Conservation (phyloP, 2,797 vertebrate species). For the Pangasius sanitwongsei region DNA sequence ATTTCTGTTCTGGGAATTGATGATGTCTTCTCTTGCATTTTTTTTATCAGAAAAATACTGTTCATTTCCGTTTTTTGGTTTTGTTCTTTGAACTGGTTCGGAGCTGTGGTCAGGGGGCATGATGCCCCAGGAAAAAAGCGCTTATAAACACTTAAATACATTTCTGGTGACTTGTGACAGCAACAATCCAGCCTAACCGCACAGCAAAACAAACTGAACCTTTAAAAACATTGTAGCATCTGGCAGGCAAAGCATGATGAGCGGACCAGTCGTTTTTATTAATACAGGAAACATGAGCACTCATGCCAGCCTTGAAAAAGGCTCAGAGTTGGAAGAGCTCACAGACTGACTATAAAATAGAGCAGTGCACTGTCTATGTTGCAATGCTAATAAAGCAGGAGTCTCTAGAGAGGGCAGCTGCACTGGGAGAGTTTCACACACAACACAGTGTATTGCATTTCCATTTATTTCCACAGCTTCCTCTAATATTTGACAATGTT, state of each 20-base stretch:
- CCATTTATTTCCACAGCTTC: constrained; percentile 31
- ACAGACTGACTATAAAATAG: constrained; percentile 31
- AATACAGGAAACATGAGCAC: constrained; percentile 18
- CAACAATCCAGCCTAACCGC: not conserved
- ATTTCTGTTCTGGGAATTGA: not conserved
- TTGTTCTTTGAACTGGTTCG: not conserved
- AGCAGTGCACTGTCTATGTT: constrained; percentile 9
- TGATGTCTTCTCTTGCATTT: not conserved
- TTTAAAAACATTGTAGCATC: not conserved
- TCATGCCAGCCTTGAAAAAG: constrained; percentile 19
- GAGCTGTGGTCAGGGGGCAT: not conserved
- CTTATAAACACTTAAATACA: constrained; percentile 10
- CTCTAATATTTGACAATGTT: not conserved
- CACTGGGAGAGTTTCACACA: constrained; percentile 10
- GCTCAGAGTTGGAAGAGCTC: constrained; percentile 11
- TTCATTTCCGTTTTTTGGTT: not conserved
- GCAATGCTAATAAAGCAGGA: constrained; percentile 36
- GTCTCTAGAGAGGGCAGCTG: constrained; percentile 42
- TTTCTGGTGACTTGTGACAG: constrained; percentile 1
- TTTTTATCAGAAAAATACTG: not conserved
- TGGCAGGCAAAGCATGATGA: not conserved
- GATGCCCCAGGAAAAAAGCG: not conserved
- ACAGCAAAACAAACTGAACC: too few relatives aligned
- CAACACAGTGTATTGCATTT: constrained; percentile 23
- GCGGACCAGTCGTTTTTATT: not conserved